phyloP scores from a whole-genome alignment of 2,888 invertebrate genomes.

The Patella depressa region DNA sequence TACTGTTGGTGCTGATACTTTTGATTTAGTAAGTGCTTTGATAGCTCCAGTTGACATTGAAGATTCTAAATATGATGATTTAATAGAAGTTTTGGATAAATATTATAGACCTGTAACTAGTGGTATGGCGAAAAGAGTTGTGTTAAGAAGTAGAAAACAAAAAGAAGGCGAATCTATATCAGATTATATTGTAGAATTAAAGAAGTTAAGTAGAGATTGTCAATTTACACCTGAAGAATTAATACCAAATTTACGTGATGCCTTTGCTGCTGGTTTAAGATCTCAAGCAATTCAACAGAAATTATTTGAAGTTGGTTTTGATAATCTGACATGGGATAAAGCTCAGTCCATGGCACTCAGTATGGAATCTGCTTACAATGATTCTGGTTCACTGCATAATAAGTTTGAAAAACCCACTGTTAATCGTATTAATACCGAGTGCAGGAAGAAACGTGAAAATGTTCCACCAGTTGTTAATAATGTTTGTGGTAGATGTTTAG shows the following conservation, averaged over 20 bases:
- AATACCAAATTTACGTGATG: neutral
- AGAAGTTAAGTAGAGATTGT: neutral
- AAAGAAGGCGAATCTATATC: neutral
- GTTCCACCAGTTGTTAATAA: neutral
- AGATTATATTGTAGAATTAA: conserved; percentile 9
- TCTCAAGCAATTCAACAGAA: conserved; percentile 1
- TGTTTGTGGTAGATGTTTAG: neutral
- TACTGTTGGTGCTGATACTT: no score
- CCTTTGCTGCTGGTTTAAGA: neutral
- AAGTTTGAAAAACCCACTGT: neutral
- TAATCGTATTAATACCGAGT: neutral
- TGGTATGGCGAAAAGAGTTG: neutral
- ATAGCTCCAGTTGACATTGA: neutral
- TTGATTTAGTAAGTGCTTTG: no score
- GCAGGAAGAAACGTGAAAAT: neutral
- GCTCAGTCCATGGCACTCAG: neutral
- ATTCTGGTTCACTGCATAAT: no score
- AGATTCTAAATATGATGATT: neutral
- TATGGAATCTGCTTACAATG: no score
- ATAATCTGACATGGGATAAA: conserved; percentile 9
- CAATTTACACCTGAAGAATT: conserved; percentile 8
- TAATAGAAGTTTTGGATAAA: neutral
- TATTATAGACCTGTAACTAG: neutral
- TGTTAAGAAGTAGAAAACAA: neutral
- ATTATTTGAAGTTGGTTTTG: conserved; percentile 3